A percentile compares a stretch with the other conserved stretches of the same genome.
Conservation (phyloP, 1,140 invertebrate species). For the Apolygus lucorum region DNA sequence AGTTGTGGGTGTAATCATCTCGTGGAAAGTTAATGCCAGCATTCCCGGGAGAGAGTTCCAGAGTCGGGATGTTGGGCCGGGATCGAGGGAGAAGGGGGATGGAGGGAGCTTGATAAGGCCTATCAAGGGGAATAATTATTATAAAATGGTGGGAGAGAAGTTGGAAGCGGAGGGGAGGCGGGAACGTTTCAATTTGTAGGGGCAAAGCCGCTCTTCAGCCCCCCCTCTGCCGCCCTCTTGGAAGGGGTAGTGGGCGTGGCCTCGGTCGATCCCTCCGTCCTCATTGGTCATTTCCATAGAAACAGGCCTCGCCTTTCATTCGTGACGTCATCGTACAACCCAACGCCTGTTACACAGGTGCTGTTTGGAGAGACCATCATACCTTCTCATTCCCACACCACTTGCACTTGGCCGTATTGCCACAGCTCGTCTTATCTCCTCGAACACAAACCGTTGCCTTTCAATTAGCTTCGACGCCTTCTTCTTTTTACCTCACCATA, state of each 20-base stretch:
- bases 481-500: too few species aligned
- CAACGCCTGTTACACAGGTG: not conserved
- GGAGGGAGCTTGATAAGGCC: not conserved
- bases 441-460: too few species aligned
- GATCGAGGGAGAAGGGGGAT: not conserved
- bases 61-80: not conserved
- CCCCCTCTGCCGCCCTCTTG: not conserved
- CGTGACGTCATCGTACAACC: not conserved
- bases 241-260: constrained; percentile 7
- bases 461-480: too few species aligned
- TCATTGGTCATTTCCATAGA: not conserved
- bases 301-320: not conserved
- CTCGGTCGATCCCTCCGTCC: not conserved
- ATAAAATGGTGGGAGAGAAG: constrained; percentile 4
- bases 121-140: constrained; percentile 17
- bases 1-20: constrained; percentile 7
- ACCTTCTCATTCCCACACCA: too few species aligned
- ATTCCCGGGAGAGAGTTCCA: not conserved
- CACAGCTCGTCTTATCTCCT: too few species aligned
- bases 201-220: not conserved
- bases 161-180: not conserved
- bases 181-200: constrained; percentile 7
- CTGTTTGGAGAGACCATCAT: too few species aligned
- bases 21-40: not conserved
- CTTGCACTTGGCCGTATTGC: too few species aligned